phyloP scores from a whole-genome alignment of 1,140 invertebrate genomes.

The Popillia japonica region DNA sequence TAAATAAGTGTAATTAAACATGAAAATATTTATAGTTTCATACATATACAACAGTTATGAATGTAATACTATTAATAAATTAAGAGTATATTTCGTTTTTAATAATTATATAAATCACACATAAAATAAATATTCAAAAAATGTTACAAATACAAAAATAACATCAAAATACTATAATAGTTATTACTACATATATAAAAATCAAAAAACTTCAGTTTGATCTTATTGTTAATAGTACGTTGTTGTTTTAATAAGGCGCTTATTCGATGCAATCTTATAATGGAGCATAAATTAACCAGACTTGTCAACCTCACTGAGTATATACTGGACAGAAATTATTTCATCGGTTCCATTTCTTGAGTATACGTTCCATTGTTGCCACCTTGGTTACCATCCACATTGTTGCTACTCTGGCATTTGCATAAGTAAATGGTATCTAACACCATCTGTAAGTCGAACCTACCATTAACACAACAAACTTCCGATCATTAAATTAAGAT shows the following conservation, averaged over 20 bases:
- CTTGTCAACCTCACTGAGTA: not conserved
- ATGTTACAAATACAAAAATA: not conserved
- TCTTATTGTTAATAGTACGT: not conserved
- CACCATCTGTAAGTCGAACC: constrained; percentile 83
- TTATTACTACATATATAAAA: not conserved
- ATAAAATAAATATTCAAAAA: not conserved
- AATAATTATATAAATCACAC: no score
- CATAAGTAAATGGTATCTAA: constrained; percentile 95
- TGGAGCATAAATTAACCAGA: not conserved
- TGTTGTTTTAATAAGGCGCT: not conserved
- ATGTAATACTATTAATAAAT: no score
- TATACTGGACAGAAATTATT: constrained; percentile 41
- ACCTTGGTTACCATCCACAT: constrained; percentile 56
- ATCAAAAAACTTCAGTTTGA: not conserved
- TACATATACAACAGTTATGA: no score
- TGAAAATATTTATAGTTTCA: no score
- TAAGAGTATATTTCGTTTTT: no score
- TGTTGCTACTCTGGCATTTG: constrained; percentile 84
- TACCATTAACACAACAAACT: constrained; percentile 40
- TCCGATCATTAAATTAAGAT: constrained; percentile 26
- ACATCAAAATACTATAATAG: not conserved
- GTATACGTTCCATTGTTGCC: constrained; percentile 43
- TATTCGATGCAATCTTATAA: not conserved
- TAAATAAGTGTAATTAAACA: no score
- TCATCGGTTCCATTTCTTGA: constrained; percentile 54